Evolutionary conservation across 2,888 invertebrate species (phyloP), one percentile per base, ranked within the genome.

Genomic region (Miltochrista miniata): DNA sequence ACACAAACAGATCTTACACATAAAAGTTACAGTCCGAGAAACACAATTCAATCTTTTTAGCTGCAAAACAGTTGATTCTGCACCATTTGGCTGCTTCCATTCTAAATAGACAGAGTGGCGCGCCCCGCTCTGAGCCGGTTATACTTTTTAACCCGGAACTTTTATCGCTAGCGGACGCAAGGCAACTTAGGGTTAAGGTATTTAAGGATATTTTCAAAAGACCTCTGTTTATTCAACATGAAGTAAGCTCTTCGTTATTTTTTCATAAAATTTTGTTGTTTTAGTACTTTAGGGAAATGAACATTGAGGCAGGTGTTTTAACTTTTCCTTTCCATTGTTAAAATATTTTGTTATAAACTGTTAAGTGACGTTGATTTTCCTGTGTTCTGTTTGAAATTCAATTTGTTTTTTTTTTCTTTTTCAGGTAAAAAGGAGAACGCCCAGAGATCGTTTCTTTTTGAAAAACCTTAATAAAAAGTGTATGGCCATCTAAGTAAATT

Each of bases 11-110:
- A 74, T 74, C 69, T 75, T 71, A 43, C 7, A 72, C 74, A 68
- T 76, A 77, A 76, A 76, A 68, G 70, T 72, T 61, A 68, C 64
- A 65, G 64, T 71, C 70, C 68, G 65, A 68, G 57, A 59, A 61
- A 56, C 67, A 69, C 76, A 74, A 78, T 79, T 72, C 81, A 79
- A 81, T 81, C 77, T 79, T 70, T 75, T 70, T 73, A 74, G 66
- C 55, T 54, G 60, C 65, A 67, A 11, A 31, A 31, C 31, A 70
- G 71, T 74, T 69, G 67, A 72, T 72, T 75, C 72, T 68, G 66
- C 72, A 63, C 70, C 67, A 63, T 73, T 70, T 65, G 54, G 56
- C 52, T 72, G 70, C 74, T 74, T 69, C 66, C 69, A 72, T 74
- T 76, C 68, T 70, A 76, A 77, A 65, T 74, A 74, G 68, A 64